Base-by-base conservation (phyloP, 1,140 invertebrate species). In the Oreohelix idahoensis region DNA sequence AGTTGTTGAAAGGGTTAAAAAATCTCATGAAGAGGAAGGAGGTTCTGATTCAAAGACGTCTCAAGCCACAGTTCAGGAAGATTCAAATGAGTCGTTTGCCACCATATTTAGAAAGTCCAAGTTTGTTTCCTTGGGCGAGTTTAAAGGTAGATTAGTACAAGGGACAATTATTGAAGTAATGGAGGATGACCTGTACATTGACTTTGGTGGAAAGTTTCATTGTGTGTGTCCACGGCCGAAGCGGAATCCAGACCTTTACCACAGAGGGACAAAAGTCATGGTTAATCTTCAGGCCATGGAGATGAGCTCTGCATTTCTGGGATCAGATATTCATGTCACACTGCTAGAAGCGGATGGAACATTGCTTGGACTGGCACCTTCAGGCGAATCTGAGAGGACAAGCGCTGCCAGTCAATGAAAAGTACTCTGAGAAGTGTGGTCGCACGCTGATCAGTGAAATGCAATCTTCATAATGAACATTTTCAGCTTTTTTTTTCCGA, bases 181-280 rank as follows among this genome's bases (percentile, higher is more conserved):
- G 73, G 95, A 94, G 36, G 95, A 99, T 93, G 98, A 99, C 94
- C 93, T 99, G 39, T 99, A 99, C 88, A 97, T 99, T 89, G 98
- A 99, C 93, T 99, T 99, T 94, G 98, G 98, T 32, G 97, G 97
- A 94, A 99, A 99, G 92, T 99, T 99, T 93, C 95, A 98, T 91
- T 99, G 97, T 93, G 97, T 99, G 0, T 99, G 98, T 92, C 93
- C 94, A 74, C 94, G 95, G 89, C 98, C 98, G 2, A 70, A 94
- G 29, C 95, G 94, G 85, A 95, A 96, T 93, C 92, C 93, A 83
- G 93, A 95, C 66, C 94, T 95, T 84, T 99, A 97, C 93, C 94
- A 96, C 0, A 94, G 96, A 92, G 97, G 97, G 66, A 93, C 96
- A 0, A 95, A 94, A 91, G 98, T 99, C 0, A 94, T 95, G 58